Evolutionary conservation across 30 jellyfish, hydroid and myxozoan genomes (phyloP).

Genomic region (Aurelia aurita): DNA sequence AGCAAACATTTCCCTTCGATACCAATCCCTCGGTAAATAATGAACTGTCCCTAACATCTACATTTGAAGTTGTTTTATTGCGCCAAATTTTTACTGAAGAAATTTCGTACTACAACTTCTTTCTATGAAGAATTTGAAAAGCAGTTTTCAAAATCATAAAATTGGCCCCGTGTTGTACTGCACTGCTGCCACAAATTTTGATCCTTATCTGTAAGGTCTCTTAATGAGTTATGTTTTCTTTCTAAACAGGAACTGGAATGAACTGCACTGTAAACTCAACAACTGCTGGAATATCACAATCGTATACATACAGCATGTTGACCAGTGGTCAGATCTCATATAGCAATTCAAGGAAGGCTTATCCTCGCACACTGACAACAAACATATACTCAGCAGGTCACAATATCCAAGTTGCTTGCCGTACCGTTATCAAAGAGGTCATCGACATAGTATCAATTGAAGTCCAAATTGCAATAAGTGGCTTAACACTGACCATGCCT

Average conservation of each 20-base stretch:
- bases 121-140: too few species aligned
- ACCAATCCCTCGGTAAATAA: too few species aligned
- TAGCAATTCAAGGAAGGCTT: constrained; percentile 12
- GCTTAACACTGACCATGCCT: constrained; percentile 1
- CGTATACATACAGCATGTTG: constrained; percentile 5
- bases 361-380: neutral
- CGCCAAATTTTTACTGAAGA: too few species aligned
- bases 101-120: too few species aligned
- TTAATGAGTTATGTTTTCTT: too few species aligned
- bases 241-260: constrained; percentile 26
- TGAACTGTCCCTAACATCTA: too few species aligned
- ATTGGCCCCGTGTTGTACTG: too few species aligned
- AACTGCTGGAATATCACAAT: constrained; percentile 26
- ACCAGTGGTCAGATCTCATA: neutral
- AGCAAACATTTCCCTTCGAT: too few species aligned
- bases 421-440: constrained; percentile 13
- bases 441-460: neutral
- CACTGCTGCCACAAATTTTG: too few species aligned
- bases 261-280: constrained; percentile 35
- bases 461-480: constrained; percentile 7
- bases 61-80: too few species aligned
- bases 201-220: too few species aligned
- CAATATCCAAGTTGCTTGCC: constrained; percentile 18
- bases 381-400: constrained; percentile 10
- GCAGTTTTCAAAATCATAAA: too few species aligned